These are phyloP conservation scores for Mixornis gularis DNA, from an alignment of 2,113 vertebrate species.

Conservation along the genomic window DNA sequence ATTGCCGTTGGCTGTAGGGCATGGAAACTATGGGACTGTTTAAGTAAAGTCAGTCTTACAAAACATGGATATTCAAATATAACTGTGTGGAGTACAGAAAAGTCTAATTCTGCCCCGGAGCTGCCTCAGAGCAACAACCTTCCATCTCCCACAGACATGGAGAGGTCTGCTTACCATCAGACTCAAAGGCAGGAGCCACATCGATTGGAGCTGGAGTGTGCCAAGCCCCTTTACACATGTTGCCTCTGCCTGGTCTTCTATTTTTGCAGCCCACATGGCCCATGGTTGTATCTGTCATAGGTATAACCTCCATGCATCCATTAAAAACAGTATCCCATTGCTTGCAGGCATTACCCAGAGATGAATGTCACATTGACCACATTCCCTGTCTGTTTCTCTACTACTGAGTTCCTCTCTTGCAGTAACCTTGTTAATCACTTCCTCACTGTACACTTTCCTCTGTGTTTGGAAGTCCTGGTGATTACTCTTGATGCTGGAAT, in stretches of 20 bases:
- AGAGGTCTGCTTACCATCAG: not conserved
- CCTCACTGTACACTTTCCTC: not conserved
- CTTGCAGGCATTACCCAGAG: not conserved
- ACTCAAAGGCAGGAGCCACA: not conserved
- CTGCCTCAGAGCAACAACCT: not conserved
- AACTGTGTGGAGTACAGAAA: not conserved
- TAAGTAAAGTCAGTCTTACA: not conserved
- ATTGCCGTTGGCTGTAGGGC: accelerated
- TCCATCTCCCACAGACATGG: not conserved
- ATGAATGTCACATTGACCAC: not conserved
- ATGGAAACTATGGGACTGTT: not conserved
- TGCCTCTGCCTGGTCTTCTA: not conserved
- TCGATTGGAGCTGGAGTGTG: not conserved
- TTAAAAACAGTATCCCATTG: not conserved
- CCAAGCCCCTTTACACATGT: not conserved
- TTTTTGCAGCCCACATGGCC: accelerated
- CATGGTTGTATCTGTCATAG: not conserved
- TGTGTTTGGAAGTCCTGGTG: not conserved
- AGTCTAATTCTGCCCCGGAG: not conserved
- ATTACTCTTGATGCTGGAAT: not conserved
- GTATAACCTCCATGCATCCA: not conserved
- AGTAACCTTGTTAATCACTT: not conserved
- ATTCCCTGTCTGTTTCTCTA: not conserved
- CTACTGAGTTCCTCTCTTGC: not conserved
- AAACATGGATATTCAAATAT: accelerated